Evolutionary conservation across 2,797 vertebrate genomes (phyloP), one percentile per base, ranked within the genome.

Genomic region (Crocodylus rhombifer): DNA sequence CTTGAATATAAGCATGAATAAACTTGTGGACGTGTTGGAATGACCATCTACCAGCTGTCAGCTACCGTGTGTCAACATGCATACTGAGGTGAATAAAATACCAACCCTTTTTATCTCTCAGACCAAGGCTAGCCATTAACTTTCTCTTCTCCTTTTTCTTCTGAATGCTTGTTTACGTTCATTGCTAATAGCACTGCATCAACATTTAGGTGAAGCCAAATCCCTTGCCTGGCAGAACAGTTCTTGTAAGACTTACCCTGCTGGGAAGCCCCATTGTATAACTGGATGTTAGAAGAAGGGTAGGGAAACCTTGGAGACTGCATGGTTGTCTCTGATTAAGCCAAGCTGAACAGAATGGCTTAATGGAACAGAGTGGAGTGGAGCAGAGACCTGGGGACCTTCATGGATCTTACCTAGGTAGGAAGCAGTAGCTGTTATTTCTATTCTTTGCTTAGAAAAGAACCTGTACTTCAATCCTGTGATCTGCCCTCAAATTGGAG

Each of bases 241-340:
- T 25, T 77, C 57, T 42, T 71, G 30, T 71, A 23, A 26, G 30
- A 14, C 5, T 77, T 4, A 8, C 4, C 55, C 4, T 74, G 4
- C 28, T 18, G 76, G 65, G 36, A 76, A 86, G 20, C 51, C 10
- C 2, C 11, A 30, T 11, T 18, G 28, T 5, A 55, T 4, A 0
- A 0, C 4, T 56, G 60, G 1, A 79, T 13, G 17, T 4, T 9
- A 25, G 14, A 1, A 3, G 2, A 4, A 13, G 58, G 57, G n/a
- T 74, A 23, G 55, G 36, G 23, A 14, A 81, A 36, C 30, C 63
- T 21, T 74, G 55, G 36, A 8, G 14, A 56, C n/a, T 18, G 61
- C 30, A 67, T 21, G 62, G 23, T 25, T 76, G 6, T 5, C 87
- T 18, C 21, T 0, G 1, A 13, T 20, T 25, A 56, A 71, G 33